These are phyloP conservation scores for Chaetura pelagica DNA, from an alignment of 2,113 vertebrate genomes.

Conservation along the genomic window DNA sequence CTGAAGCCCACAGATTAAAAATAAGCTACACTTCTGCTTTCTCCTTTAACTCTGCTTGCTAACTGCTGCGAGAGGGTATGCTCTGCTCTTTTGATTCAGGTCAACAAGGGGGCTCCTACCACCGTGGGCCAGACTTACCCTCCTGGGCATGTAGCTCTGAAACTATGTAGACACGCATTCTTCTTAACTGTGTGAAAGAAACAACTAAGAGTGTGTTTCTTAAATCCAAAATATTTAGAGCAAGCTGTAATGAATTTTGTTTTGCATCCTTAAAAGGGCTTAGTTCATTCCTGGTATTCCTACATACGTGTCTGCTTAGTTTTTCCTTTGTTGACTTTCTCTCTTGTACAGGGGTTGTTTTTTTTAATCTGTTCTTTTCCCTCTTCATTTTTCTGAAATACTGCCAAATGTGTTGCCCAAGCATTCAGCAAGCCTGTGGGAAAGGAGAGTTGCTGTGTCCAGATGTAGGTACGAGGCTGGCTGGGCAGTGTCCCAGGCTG, in stretches of 20 bases:
- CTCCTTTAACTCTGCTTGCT: not conserved
- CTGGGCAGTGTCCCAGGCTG: not conserved
- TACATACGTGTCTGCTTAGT: not conserved
- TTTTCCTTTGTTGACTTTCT: not conserved
- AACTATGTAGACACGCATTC: not conserved
- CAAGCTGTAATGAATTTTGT: slow-evolving; percentile 19
- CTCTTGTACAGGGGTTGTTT: not conserved
- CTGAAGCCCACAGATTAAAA: not conserved
- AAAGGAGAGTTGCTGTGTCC: not conserved
- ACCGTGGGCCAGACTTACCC: rapidly evolving
- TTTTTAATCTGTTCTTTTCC: not conserved
- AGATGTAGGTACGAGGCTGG: rapidly evolving
- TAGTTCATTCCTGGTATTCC: slow-evolving; percentile 4
- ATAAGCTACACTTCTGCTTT: not conserved
- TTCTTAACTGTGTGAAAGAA: not conserved
- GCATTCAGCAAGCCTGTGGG: not conserved
- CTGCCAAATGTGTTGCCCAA: not conserved
- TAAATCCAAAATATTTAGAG: slow-evolving; percentile 26
- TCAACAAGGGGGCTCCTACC: not conserved
- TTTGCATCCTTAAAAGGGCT: slow-evolving; percentile 56
- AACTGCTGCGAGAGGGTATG: not conserved
- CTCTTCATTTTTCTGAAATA: not conserved
- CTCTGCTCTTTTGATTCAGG: not conserved
- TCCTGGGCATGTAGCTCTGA: not conserved
- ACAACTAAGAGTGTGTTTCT: not conserved